Evolutionary conservation across 2,113 vertebrate genomes (phyloP), one percentile per base, ranked within the genome.

Genomic region (Microcebus ravelobensis): DNA sequence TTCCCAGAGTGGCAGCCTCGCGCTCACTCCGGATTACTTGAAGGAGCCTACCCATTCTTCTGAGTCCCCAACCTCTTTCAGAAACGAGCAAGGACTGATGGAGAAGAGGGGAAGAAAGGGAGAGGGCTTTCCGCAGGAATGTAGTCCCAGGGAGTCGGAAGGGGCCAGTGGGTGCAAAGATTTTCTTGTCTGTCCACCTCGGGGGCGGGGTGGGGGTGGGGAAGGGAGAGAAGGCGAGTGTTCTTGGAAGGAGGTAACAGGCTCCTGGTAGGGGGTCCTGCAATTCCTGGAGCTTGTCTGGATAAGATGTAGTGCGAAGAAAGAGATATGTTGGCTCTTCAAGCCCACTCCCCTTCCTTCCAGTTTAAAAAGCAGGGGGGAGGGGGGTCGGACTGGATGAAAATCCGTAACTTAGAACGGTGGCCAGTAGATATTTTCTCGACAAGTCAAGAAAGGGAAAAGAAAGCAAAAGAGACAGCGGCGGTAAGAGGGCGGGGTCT

Each of bases 1-100:
- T 84, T 96, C 87, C 86, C 96, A 91, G 83, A 20, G 85, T n/a
- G 21, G 61, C 85, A 63, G 45, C 61, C 83, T 84, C 63, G 8
- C 81, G 21, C 74, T 87, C 91, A 27, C 85, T 86, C 79, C 11
- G 8, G 65, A 65, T 59, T 52, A 34, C 87, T 63, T 45, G 91
- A 71, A 95, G 73, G n/a, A 95, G 50, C 70, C 73, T 65, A 77
- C 67, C 76, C 50, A 11, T 42, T 67, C 87, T 94, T 59, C 70
- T 55, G 31, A 92, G 81, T 71, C 42, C 87, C 90, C 81, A 63
- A 2, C 11, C 71, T 85, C 91, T 94, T 61, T 18, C 55, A 39
- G 76, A 94, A 95, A 91, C 21, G 34, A 85, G 68, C 81, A 52
- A 48, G 71, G 86, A 39, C 67, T 31, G 84, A 34, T 7, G 63